These are phyloP conservation scores for Apus apus DNA, from an alignment of 2,113 vertebrate species.

Conservation along the genomic window DNA sequence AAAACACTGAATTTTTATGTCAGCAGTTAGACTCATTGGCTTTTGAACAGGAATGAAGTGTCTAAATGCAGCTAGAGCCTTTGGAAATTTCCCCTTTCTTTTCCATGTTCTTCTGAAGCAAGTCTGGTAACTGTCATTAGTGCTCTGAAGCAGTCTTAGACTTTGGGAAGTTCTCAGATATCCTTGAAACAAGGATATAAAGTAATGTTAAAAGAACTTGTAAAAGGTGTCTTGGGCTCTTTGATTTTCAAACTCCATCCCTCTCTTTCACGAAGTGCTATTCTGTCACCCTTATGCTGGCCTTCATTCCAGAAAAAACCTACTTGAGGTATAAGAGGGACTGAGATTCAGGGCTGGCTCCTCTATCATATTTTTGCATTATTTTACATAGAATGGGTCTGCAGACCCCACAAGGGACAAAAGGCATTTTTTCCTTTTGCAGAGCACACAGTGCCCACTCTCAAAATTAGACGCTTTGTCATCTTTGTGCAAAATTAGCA, in stretches of 20 bases:
- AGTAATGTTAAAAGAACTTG: background rate
- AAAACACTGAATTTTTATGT: background rate
- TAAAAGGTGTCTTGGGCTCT: background rate
- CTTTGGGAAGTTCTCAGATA: background rate
- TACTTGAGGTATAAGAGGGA: background rate
- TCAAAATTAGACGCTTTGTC: background rate
- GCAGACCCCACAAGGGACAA: background rate
- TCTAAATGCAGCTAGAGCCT: background rate
- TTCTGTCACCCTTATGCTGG: background rate
- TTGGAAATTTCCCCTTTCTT: background rate
- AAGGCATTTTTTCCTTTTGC: background rate
- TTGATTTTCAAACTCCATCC: background rate
- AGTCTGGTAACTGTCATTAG: background rate
- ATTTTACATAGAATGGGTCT: background rate
- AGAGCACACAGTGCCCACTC: background rate
- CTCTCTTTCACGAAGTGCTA: background rate
- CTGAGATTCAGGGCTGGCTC: background rate
- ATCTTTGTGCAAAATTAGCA: background rate
- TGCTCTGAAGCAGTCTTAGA: background rate
- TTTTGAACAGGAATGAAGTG: background rate
- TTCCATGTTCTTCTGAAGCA: background rate
- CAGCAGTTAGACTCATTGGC: background rate
- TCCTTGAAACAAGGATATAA: background rate
- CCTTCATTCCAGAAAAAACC: background rate
- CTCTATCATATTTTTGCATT: background rate